phyloP scores from a whole-genome alignment of 2,888 invertebrate genomes.

The Tachystola acroxantha region DNA sequence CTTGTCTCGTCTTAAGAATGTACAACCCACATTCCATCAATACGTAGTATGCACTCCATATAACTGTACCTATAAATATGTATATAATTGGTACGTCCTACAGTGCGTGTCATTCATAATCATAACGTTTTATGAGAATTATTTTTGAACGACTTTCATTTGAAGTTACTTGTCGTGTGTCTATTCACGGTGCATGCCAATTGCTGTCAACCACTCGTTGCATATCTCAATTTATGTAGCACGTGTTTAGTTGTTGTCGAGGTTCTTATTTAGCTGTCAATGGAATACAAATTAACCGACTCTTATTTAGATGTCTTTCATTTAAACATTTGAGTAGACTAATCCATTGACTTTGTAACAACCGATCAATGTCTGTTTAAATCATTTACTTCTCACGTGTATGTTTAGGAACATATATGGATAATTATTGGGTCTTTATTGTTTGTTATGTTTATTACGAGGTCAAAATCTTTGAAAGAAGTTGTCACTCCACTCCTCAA shows the following conservation, averaged over 20 bases:
- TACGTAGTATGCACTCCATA: too few species aligned
- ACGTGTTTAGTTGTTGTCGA: conserved; percentile 5
- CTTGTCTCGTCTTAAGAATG: too few species aligned
- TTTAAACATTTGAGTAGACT: not conserved
- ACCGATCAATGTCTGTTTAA: conserved; percentile 4
- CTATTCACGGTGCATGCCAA: not conserved
- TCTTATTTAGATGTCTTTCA: conserved; percentile 5
- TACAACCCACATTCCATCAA: too few species aligned
- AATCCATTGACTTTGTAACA: not conserved
- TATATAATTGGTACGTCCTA: too few species aligned
- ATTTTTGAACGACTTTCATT: conserved; percentile 13
- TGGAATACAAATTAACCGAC: conserved; percentile 15
- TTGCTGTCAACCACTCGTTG: conserved; percentile 3
- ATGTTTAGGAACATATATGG: not conserved
- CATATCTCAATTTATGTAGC: not conserved
- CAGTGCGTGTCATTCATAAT: too few species aligned
- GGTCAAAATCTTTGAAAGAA: conserved; percentile 27
- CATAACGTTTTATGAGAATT: too few species aligned
- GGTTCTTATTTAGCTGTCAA: conserved; percentile 12
- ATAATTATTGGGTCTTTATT: too few species aligned
- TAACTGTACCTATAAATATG: too few species aligned
- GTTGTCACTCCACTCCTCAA: conserved; percentile 27
- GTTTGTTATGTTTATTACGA: not conserved
- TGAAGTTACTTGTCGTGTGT: not conserved
- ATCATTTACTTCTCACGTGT: not conserved